Conservation (phyloP, 2,113 vertebrate genomes). For the Capreolus pygargus region DNA sequence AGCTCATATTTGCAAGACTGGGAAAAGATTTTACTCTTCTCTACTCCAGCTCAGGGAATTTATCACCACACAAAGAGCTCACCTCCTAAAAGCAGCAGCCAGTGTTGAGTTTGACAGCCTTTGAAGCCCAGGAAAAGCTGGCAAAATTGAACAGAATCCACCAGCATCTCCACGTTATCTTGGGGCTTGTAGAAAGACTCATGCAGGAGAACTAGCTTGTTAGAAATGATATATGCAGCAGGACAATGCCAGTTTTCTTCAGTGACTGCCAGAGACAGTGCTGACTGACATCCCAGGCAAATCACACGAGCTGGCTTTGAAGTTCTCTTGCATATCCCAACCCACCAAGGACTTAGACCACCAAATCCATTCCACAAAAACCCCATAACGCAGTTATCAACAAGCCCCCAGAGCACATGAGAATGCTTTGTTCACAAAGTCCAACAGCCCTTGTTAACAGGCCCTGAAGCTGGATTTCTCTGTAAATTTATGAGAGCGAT, state of each 20-base stretch:
- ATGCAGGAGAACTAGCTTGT: neutral
- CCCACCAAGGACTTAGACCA: neutral
- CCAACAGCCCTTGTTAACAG: constrained; percentile 17
- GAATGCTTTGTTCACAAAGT: constrained; percentile 11
- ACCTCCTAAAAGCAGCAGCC: neutral
- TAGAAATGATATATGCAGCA: neutral
- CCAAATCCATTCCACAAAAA: constrained; percentile 25
- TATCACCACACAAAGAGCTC: neutral
- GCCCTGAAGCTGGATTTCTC: neutral
- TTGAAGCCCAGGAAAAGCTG: neutral
- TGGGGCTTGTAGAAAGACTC: neutral
- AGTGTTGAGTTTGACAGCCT: neutral
- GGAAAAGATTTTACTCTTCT: neutral
- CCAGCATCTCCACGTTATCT: neutral
- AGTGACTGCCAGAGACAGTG: neutral
- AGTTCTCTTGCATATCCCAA: neutral
- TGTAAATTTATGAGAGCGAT: neutral
- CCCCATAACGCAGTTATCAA: neutral
- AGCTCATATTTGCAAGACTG: neutral
- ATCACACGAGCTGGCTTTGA: neutral
- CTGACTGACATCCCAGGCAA: neutral
- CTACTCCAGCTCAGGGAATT: neutral
- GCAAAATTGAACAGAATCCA: neutral
- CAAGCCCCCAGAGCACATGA: constrained; percentile 25
- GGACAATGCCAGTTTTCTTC: neutral